Conservation (phyloP, 2,113 vertebrate species). For the Chlorodrepanis virens region DNA sequence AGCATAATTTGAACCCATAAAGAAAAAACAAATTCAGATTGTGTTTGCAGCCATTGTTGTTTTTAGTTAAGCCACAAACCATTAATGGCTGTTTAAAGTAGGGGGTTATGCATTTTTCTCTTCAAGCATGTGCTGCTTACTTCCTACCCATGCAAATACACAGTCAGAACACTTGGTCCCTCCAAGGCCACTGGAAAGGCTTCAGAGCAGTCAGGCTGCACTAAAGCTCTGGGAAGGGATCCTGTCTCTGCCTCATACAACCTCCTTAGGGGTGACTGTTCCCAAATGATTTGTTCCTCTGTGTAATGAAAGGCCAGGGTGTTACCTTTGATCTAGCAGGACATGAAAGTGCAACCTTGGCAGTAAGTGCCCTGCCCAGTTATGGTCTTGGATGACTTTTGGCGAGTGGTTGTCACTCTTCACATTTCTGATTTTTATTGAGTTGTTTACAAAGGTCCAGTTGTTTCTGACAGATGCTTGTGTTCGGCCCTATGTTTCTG, state of each 20-base stretch:
- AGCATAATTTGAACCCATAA: background rate
- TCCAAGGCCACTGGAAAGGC: background rate
- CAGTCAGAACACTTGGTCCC: background rate
- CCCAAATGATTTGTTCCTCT: background rate
- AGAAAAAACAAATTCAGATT: background rate
- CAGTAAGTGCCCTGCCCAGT: background rate
- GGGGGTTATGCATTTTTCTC: background rate
- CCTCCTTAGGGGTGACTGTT: background rate
- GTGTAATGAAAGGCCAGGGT: background rate
- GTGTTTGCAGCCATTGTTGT: background rate
- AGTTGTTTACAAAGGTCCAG: background rate
- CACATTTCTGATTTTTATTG: background rate
- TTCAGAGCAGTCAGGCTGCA: background rate
- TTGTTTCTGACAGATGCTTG: background rate
- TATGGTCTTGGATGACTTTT: background rate
- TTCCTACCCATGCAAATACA: background rate
- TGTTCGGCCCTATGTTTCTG: background rate
- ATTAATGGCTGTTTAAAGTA: slow-evolving; percentile 22
- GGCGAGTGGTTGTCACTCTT: background rate
- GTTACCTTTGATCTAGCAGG: background rate
- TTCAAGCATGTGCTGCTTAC: background rate
- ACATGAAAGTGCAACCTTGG: background rate
- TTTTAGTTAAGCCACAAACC: slow-evolving; percentile 33
- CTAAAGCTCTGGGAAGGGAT: background rate
- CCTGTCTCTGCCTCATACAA: background rate